phyloP scores from a whole-genome alignment of 2,888 invertebrate genomes.

The Fragum whitleyi region DNA sequence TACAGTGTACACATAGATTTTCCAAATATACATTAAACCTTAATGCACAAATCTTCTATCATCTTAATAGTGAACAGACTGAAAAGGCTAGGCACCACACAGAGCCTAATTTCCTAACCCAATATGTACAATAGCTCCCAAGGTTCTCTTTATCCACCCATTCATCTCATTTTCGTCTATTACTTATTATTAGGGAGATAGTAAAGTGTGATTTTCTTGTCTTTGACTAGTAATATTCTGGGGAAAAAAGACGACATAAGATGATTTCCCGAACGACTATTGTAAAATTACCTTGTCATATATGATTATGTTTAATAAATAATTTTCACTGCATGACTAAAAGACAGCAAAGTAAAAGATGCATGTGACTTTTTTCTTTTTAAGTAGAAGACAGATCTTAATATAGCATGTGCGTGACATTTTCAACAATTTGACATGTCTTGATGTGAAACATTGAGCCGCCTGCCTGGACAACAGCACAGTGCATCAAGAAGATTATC shows the following conservation, averaged over 20 bases:
- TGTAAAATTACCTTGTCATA: background rate
- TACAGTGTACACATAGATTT: too few species aligned
- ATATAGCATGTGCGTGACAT: too few species aligned
- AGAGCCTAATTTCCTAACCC: background rate
- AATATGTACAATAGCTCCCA: background rate
- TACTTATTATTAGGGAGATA: background rate
- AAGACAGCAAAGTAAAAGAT: too few species aligned
- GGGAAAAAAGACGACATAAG: background rate
- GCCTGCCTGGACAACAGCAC: too few species aligned
- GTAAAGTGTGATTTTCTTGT: constrained; percentile 4
- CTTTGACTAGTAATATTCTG: background rate
- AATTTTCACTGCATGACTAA: background rate
- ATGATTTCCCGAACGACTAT: background rate
- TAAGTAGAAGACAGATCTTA: too few species aligned
- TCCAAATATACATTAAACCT: too few species aligned
- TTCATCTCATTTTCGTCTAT: background rate
- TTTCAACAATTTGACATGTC: too few species aligned
- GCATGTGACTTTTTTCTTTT: too few species aligned
- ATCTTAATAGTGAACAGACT: too few species aligned
- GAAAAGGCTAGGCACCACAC: background rate
- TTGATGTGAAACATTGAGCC: too few species aligned
- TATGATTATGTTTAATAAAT: background rate
- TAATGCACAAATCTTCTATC: too few species aligned
- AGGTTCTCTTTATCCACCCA: background rate
- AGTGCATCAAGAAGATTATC: too few species aligned